These are phyloP conservation scores for Rugalucina vietnamica DNA, from an alignment of 2,888 invertebrate genomes.

Conservation along the genomic window DNA sequence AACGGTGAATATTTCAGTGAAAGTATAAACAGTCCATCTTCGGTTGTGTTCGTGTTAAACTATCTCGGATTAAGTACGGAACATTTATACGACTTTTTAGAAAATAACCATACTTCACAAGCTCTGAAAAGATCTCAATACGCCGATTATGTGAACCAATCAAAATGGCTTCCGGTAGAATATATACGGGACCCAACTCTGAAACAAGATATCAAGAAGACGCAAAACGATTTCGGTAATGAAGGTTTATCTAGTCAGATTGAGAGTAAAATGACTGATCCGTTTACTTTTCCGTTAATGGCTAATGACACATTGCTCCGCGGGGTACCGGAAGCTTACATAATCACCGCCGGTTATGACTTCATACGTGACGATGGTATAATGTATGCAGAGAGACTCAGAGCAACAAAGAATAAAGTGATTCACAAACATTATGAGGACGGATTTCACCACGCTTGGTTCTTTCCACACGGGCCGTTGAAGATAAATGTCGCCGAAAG, in stretches of 20 bases:
- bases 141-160: constrained; percentile 55
- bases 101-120: constrained; percentile 67
- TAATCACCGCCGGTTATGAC: constrained; percentile 65
- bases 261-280: constrained; percentile 53
- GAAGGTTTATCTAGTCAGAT: constrained; percentile 54
- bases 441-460: constrained; percentile 72
- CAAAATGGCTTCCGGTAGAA: constrained; percentile 58
- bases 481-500: constrained; percentile 59
- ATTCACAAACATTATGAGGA: constrained; percentile 67
- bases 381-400: constrained; percentile 69
- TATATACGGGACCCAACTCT: constrained; percentile 57
- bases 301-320: constrained; percentile 45
- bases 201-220: constrained; percentile 14
- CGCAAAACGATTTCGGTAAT: constrained; percentile 42
- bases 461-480: constrained; percentile 70
- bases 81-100: constrained; percentile 54
- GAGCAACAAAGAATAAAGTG: constrained; percentile 71
- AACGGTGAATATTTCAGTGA: constrained; percentile 62
- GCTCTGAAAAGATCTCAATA: constrained; percentile 60
- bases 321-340: constrained; percentile 56
- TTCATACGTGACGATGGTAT: constrained; percentile 64
- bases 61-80: constrained; percentile 60
- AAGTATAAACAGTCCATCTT: constrained; percentile 62
- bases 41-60: constrained; percentile 61
- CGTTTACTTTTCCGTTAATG: constrained; percentile 53